These are phyloP conservation scores for Plusia festucae DNA, from an alignment of 2,888 invertebrate species.

Conservation along the genomic window DNA sequence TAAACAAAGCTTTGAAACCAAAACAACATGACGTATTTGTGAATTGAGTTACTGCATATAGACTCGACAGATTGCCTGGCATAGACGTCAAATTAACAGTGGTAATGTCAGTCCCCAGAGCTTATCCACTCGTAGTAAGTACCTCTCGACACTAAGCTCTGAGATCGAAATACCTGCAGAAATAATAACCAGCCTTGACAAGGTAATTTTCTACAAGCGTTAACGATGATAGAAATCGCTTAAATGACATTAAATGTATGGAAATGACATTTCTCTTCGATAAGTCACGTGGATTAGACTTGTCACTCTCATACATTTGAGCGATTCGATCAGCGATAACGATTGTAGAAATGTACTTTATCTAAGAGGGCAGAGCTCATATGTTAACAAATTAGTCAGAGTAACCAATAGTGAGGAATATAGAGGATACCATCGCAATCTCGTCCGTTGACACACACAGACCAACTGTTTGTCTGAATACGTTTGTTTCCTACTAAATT, in stretches of 20 bases:
- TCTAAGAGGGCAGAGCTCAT: constrained; percentile 22
- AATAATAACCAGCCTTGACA: constrained; percentile 11
- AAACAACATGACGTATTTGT: background rate
- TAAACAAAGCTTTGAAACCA: too few relatives aligned
- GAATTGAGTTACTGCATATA: background rate
- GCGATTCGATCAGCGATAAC: too few relatives aligned
- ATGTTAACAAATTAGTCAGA: constrained; percentile 37
- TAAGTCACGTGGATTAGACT: too few relatives aligned
- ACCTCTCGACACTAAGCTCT: background rate
- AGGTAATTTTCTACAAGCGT: too few relatives aligned
- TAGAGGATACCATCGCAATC: constrained; percentile 2
- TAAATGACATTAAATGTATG: too few relatives aligned
- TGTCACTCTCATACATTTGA: too few relatives aligned
- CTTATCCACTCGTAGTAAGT: background rate
- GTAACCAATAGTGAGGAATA: constrained; percentile 26
- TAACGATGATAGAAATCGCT: too few relatives aligned
- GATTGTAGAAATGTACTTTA: too few relatives aligned
- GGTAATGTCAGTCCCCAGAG: background rate
- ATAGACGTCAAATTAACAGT: background rate
- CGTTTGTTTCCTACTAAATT: constrained; percentile 42
- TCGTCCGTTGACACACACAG: constrained; percentile 10
- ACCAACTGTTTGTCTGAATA: constrained; percentile 26
- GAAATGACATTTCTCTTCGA: too few relatives aligned
- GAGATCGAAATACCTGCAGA: constrained; percentile 11
- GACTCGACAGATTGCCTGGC: background rate